phyloP scores from a whole-genome alignment of 2,113 vertebrate species.

The Tychaedon coryphoeus region DNA sequence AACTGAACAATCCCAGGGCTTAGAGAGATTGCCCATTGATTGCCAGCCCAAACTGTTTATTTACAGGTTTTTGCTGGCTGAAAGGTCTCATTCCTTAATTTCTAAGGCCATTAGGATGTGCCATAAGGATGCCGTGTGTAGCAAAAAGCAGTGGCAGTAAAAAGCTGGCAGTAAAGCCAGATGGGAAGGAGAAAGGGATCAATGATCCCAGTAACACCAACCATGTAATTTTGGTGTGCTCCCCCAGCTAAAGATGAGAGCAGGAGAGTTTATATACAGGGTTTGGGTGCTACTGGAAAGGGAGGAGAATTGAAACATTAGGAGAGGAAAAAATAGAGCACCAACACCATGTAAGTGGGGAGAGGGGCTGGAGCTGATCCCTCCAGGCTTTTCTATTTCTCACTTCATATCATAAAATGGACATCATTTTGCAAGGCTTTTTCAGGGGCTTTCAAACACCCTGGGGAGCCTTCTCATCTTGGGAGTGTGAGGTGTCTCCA shows the following conservation, averaged over 20 bases:
- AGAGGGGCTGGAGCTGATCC: neutral
- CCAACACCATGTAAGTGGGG: neutral
- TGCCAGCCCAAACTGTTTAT: slow-evolving; percentile 59
- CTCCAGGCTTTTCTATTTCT: neutral
- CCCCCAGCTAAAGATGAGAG: neutral
- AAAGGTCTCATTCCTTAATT: slow-evolving; percentile 60
- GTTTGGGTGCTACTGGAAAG: neutral
- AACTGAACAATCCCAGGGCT: slow-evolving; percentile 67
- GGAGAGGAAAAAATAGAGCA: neutral
- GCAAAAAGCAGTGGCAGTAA: slow-evolving; percentile 11
- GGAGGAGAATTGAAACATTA: neutral
- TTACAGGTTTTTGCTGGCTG: slow-evolving; percentile 64
- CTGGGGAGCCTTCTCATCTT: neutral
- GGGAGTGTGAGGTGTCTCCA: neutral
- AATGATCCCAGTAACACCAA: neutral
- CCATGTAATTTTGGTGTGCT: neutral
- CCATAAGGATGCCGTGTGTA: neutral
- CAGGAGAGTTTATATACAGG: neutral
- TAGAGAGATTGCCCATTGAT: slow-evolving; percentile 71
- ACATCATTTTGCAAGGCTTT: neutral
- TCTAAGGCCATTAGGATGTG: neutral
- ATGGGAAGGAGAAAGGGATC: slow-evolving; percentile 1
- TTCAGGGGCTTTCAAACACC: neutral
- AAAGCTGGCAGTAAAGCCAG: slow-evolving; percentile 14
- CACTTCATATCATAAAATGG: neutral